phyloP scores from a whole-genome alignment of 2,797 vertebrate genomes.

The Gymnocypris eckloni region DNA sequence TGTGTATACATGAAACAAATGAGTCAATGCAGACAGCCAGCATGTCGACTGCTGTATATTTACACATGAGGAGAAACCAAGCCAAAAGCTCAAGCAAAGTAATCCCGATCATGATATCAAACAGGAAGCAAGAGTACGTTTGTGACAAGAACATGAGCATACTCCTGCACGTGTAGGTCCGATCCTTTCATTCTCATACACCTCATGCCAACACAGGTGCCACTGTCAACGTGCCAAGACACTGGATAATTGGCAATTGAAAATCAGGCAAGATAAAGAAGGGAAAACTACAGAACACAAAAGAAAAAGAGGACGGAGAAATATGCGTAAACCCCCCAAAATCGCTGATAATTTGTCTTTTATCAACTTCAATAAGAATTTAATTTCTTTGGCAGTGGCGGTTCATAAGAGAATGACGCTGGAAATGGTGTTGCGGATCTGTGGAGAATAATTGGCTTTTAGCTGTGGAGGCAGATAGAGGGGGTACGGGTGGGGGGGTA shows the following conservation, averaged over 20 bases:
- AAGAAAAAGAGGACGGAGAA: constrained; percentile 53
- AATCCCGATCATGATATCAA: constrained; percentile 45
- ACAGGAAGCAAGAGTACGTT: constrained; percentile 43
- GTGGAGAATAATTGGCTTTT: constrained; percentile 81
- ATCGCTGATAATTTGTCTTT: constrained; percentile 65
- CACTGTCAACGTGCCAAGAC: constrained; percentile 55
- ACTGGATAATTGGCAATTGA: constrained; percentile 62
- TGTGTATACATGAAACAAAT: background rate
- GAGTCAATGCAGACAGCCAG: background rate
- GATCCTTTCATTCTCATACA: constrained; percentile 55
- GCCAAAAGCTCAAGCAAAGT: constrained; percentile 48
- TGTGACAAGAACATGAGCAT: constrained; percentile 37
- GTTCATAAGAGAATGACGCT: constrained; percentile 72
- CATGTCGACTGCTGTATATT: background rate
- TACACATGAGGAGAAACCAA: constrained; percentile 44
- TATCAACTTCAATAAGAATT: constrained; percentile 71
- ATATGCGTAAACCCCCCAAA: constrained; percentile 57
- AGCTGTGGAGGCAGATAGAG: constrained; percentile 69
- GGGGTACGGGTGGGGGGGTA: constrained; percentile 62
- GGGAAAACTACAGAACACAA: constrained; percentile 30
- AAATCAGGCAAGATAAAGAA: constrained; percentile 56
- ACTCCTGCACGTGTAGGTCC: constrained; percentile 18
- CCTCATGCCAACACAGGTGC: constrained; percentile 61
- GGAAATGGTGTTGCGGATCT: constrained; percentile 76
- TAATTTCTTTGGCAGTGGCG: constrained; percentile 71